These are phyloP conservation scores for Protonibea diacanthus DNA, from an alignment of 2,797 vertebrate species.

Conservation along the genomic window DNA sequence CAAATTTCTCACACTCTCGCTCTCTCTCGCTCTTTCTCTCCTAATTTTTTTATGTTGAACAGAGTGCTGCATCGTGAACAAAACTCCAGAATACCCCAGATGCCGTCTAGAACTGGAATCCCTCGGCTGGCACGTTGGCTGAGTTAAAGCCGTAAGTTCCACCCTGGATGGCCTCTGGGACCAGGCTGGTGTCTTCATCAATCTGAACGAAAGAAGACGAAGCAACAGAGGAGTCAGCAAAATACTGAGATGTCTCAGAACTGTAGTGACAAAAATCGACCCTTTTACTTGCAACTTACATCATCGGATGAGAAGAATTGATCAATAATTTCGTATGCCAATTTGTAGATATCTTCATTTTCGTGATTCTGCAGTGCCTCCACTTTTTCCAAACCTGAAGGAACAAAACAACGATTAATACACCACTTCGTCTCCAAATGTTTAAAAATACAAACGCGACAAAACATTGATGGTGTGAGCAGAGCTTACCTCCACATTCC, in stretches of 20 bases:
- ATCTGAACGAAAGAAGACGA: slow-evolving; percentile 83
- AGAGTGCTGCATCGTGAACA: slow-evolving; percentile 98
- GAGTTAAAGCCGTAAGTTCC: slow-evolving; percentile 99
- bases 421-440: too few species aligned
- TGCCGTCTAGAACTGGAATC: slow-evolving; percentile 99
- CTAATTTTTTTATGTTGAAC: slow-evolving; percentile 90
- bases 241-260: background rate
- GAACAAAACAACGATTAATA: background rate
- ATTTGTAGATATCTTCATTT: slow-evolving; percentile 99
- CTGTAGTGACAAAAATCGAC: background rate
- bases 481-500: slow-evolving; percentile 94
- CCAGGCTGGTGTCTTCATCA: slow-evolving; percentile 98
- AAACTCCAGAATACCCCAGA: slow-evolving; percentile 90
- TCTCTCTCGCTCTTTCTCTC: slow-evolving; percentile 86
- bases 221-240: background rate
- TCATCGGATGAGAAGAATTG: slow-evolving; percentile 99
- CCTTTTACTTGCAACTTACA: slow-evolving; percentile 60
- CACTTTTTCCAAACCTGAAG: slow-evolving; percentile 96
- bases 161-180: slow-evolving; percentile 97
- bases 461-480: background rate
- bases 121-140: slow-evolving; percentile 99
- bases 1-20: slow-evolving; percentile 94
- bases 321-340: slow-evolving; percentile 99
- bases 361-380: slow-evolving; percentile 99
- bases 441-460: too few species aligned